phyloP scores from a whole-genome alignment of 2,888 invertebrate genomes.

The Rhogogaster chlorosoma region DNA sequence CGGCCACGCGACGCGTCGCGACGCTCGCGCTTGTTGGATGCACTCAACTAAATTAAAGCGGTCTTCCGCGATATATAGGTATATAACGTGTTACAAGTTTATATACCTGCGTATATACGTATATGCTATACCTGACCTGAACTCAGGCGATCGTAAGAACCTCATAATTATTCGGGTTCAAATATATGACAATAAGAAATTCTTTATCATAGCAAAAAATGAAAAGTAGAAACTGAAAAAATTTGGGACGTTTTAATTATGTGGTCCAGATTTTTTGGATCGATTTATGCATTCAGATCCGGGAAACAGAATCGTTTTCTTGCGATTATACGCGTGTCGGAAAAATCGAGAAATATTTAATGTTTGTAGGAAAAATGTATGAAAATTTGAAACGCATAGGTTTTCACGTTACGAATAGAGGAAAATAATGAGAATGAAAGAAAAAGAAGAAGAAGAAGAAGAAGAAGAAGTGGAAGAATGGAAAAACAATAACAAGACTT shows the following conservation, averaged over 20 bases:
- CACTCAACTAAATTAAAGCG: conserved; percentile 77
- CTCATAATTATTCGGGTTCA: not conserved
- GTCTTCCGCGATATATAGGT: conserved; percentile 41
- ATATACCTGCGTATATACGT: not conserved
- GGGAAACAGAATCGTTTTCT: too few species aligned
- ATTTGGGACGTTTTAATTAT: not conserved
- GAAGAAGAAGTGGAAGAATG: too few species aligned
- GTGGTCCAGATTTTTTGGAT: too few species aligned
- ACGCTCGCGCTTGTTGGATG: conserved; percentile 68
- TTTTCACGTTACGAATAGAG: too few species aligned
- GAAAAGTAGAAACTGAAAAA: not conserved
- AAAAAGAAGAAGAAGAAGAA: too few species aligned
- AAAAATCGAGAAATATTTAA: too few species aligned
- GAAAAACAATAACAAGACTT: not conserved
- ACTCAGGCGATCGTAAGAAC: not conserved
- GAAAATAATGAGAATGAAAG: too few species aligned
- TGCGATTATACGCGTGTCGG: too few species aligned
- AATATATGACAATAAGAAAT: not conserved
- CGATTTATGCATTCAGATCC: too few species aligned
- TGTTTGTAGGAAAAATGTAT: too few species aligned
- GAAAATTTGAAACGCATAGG: too few species aligned
- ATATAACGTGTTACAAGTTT: not conserved
- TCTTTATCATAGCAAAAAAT: not conserved
- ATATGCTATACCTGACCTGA: not conserved
- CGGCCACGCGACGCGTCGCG: conserved; percentile 28